Evolutionary conservation across 2,888 invertebrate genomes (phyloP).

Genomic region (Amphipyra berbera): DNA sequence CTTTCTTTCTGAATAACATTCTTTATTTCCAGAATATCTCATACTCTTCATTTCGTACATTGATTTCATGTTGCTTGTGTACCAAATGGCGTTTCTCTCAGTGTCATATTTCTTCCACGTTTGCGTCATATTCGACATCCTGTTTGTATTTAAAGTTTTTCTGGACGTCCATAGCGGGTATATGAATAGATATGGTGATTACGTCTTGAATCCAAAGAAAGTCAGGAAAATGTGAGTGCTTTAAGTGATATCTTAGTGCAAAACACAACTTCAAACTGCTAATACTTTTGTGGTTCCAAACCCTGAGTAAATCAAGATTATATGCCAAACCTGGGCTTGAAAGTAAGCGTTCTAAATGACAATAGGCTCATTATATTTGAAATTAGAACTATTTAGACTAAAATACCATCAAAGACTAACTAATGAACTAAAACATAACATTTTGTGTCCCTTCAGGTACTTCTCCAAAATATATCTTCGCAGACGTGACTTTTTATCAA

Average conservation of each 20-base stretch:
- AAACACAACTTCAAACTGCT: neutral
- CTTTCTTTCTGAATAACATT: neutral
- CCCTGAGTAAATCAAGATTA: too few relatives aligned
- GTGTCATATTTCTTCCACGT: constrained; percentile 73
- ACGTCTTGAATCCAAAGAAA: constrained; percentile 81
- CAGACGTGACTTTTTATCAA: constrained; percentile 82
- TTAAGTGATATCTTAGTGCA: neutral
- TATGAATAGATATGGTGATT: constrained; percentile 87
- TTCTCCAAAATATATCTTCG: constrained; percentile 79
- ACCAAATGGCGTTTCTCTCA: constrained; percentile 87
- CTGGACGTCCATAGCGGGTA: constrained; percentile 85
- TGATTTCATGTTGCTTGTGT: constrained; percentile 83
- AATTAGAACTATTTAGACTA: too few relatives aligned
- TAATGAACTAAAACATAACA: too few relatives aligned
- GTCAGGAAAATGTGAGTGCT: constrained; percentile 81
- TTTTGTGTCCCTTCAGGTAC: constrained; percentile 73
- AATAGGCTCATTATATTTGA: too few relatives aligned
- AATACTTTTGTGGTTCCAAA: neutral
- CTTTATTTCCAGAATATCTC: constrained; percentile 79
- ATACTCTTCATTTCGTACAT: constrained; percentile 79
- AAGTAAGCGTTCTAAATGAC: too few relatives aligned
- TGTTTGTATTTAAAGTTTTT: constrained; percentile 84
- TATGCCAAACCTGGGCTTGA: too few relatives aligned
- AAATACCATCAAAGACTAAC: too few relatives aligned
- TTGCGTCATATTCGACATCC: constrained; percentile 76